phyloP scores from a whole-genome alignment of 2,888 invertebrate genomes.

The Ischnura elegans region DNA sequence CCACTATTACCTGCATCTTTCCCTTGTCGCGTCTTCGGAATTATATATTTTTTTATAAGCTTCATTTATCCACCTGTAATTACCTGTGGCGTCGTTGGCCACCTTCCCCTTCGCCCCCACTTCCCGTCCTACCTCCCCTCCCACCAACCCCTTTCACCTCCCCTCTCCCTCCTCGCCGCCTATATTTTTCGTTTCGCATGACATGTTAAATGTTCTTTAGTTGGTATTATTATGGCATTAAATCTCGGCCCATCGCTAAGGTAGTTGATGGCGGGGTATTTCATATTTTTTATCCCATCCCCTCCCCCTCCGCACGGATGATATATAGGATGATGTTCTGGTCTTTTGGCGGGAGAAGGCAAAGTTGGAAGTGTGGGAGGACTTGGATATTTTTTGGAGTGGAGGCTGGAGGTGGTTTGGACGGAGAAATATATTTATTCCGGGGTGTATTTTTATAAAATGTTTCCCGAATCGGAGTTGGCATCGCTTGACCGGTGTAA shows the following conservation, averaged over 20 bases:
- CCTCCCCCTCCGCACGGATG: conserved; percentile 38
- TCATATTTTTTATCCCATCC: conserved; percentile 57
- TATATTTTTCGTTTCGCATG: conserved; percentile 66
- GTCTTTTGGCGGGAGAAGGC: neutral
- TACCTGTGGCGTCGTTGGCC: conserved; percentile 48
- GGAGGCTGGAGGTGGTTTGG: neutral
- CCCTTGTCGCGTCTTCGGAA: conserved; percentile 60
- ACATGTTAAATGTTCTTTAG: conserved; percentile 67
- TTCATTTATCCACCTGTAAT: conserved; percentile 67
- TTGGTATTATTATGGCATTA: conserved; percentile 67
- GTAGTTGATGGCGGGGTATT: conserved; percentile 65
- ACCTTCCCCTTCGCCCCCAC: neutral
- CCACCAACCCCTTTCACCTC: neutral
- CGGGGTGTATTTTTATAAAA: neutral
- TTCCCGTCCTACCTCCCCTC: neutral
- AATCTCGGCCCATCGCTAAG: conserved; percentile 67
- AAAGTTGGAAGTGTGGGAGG: conserved; percentile 24
- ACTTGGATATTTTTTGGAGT: neutral
- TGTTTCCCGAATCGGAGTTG: conserved; percentile 32
- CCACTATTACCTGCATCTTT: conserved; percentile 65
- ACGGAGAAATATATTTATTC: neutral
- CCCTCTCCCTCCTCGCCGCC: neutral
- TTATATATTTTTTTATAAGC: conserved; percentile 50
- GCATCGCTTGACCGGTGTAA: neutral
- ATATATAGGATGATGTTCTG: conserved; percentile 62